phyloP scores from a whole-genome alignment of 2,113 vertebrate genomes.

The Heterotis niloticus region DNA sequence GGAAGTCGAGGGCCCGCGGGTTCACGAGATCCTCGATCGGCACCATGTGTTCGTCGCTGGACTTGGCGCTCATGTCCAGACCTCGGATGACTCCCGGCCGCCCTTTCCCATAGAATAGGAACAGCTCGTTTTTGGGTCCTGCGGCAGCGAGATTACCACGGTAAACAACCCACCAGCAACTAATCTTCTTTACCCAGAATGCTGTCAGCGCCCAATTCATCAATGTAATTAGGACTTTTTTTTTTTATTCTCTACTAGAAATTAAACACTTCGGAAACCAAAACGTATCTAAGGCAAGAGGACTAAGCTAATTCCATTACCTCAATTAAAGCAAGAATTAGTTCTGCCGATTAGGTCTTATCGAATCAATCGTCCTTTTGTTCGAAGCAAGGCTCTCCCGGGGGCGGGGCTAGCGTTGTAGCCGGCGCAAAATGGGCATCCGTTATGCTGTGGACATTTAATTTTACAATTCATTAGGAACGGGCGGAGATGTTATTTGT shows the following conservation, averaged over 20 bases:
- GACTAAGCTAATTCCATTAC: slow-evolving; percentile 55
- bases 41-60: slow-evolving; percentile 88
- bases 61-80: slow-evolving; percentile 90
- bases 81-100: slow-evolving; percentile 90
- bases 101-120: slow-evolving; percentile 97
- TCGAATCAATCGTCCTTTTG: slow-evolving; percentile 59
- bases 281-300: slow-evolving; percentile 57
- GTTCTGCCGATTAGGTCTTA: slow-evolving; percentile 54
- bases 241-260: slow-evolving; percentile 56
- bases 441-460: slow-evolving; percentile 47
- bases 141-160: slow-evolving; percentile 65
- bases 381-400: slow-evolving; percentile 33
- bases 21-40: slow-evolving; percentile 93
- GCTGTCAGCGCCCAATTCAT: slow-evolving; percentile 64
- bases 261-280: slow-evolving; percentile 57
- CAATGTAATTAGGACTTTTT: slow-evolving; percentile 58
- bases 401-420: slow-evolving; percentile 45
- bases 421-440: slow-evolving; percentile 47
- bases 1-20: slow-evolving; percentile 91
- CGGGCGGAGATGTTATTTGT: slow-evolving; percentile 34
- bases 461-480: slow-evolving; percentile 58
- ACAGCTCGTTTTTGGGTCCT: slow-evolving; percentile 94
- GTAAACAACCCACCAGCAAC: slow-evolving; percentile 57
- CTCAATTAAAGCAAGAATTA: slow-evolving; percentile 71
- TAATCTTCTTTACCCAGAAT: slow-evolving; percentile 58